phyloP scores from a whole-genome alignment of 2,797 vertebrate genomes.

The Basileuterus tristriatus region DNA sequence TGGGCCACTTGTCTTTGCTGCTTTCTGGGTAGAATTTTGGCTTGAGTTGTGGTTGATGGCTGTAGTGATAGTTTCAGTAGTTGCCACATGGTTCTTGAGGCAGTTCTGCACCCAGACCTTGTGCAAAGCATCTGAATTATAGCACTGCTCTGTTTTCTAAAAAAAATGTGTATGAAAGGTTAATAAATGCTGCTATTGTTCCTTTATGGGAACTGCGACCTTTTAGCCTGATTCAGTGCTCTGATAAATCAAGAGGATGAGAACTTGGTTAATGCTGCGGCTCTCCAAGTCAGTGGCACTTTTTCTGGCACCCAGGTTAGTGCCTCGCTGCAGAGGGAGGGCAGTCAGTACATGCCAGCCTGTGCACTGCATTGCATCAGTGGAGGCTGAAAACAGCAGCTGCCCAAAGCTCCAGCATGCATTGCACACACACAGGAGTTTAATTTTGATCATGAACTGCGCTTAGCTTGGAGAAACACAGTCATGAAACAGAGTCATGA shows the following conservation, averaged over 20 bases:
- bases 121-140: background rate
- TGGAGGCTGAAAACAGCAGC: background rate
- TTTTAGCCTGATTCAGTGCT: background rate
- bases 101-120: background rate
- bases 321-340: background rate
- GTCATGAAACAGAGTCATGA: background rate
- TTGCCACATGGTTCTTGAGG: background rate
- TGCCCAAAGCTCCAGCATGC: background rate
- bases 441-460: background rate
- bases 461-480: background rate
- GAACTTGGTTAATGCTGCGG: background rate
- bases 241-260: background rate
- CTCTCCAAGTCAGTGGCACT: background rate
- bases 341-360: background rate
- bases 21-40: background rate
- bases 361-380: background rate
- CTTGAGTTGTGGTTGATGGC: background rate
- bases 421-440: background rate
- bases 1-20: background rate
- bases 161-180: background rate
- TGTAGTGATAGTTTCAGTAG: background rate
- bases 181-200: background rate
- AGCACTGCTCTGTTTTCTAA: background rate
- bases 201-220: background rate
- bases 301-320: background rate